Conservation (phyloP, 2,888 invertebrate genomes). For the Salticus scenicus region DNA sequence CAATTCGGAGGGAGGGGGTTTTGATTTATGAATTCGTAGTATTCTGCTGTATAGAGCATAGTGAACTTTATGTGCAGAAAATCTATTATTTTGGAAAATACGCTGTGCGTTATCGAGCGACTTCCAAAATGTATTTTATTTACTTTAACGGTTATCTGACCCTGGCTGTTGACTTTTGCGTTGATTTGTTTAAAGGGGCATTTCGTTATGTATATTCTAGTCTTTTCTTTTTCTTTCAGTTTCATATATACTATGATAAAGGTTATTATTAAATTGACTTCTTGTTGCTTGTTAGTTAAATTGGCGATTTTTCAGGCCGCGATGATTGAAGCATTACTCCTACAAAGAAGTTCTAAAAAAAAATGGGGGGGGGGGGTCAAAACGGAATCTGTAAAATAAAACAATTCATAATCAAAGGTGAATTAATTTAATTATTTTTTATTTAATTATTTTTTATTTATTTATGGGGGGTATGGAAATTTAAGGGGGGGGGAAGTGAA, state of each 20-base stretch:
- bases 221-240: neutral
- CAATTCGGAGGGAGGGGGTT: constrained; percentile 31
- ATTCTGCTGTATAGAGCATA: constrained; percentile 1
- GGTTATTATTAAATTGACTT: neutral
- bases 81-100: constrained; percentile 26
- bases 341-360: too few relatives aligned
- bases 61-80: neutral
- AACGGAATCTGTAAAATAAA: too few relatives aligned
- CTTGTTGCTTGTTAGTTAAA: neutral
- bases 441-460: too few relatives aligned
- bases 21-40: constrained; percentile 50
- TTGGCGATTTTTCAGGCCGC: neutral
- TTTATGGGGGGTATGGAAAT: too few relatives aligned
- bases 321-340: too few relatives aligned
- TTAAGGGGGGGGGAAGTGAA: too few relatives aligned
- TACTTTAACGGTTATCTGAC: constrained; percentile 22
- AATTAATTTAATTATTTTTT: too few relatives aligned
- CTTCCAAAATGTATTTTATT: constrained; percentile 5
- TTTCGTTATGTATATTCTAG: neutral
- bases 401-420: too few relatives aligned
- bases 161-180: constrained; percentile 28
- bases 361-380: too few relatives aligned
- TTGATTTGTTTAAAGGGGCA: constrained; percentile 26
- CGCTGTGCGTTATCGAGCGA: constrained; percentile 38
- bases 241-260: neutral